A percentile compares a stretch with the other conserved stretches of the same genome.
phyloP scores from a whole-genome alignment of 53 echinoderm and acorn worm species.

The Echinarachnius parma region DNA sequence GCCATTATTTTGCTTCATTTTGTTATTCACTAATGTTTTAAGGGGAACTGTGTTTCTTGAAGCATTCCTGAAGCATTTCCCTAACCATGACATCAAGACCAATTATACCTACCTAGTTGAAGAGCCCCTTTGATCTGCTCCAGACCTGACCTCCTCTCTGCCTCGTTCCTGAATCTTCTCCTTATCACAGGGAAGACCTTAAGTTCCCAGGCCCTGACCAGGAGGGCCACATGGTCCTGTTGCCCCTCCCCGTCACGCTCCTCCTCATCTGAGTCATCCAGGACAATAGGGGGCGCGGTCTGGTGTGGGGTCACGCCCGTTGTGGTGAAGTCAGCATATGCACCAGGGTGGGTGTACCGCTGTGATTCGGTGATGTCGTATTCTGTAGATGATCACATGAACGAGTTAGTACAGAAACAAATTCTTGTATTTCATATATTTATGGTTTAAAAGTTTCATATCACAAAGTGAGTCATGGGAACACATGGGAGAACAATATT shows the following conservation, averaged over 20 bases:
- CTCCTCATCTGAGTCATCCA: slow-evolving; percentile 65
- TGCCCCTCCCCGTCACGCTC: slow-evolving; percentile 71
- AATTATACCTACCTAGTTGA: slow-evolving; percentile 59
- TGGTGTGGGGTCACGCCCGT: slow-evolving; percentile 58
- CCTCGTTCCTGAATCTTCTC: slow-evolving; percentile 79
- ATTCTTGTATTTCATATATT: neutral
- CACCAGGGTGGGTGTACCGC: slow-evolving; percentile 62
- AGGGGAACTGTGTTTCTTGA: no score
- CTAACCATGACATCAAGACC: no score
- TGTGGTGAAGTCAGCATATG: slow-evolving; percentile 76
- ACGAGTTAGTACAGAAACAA: neutral
- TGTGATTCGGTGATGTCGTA: slow-evolving; percentile 68
- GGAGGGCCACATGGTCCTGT: slow-evolving; percentile 77
- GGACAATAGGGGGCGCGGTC: slow-evolving; percentile 24
- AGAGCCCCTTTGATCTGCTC: slow-evolving; percentile 90
- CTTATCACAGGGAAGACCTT: slow-evolving; percentile 88
- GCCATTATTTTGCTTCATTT: no score
- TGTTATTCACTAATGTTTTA: no score
- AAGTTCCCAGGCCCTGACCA: slow-evolving; percentile 86
- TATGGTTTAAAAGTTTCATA: no score
- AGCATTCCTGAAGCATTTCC: no score
- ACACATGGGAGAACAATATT: no score
- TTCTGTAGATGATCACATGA: slow-evolving; percentile 33
- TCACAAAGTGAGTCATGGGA: no score
- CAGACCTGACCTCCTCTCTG: slow-evolving; percentile 78